A percentile compares a stretch with the other conserved stretches of the same genome.
Conservation (phyloP, 2,113 vertebrate genomes). For the Dinomys branickii region DNA sequence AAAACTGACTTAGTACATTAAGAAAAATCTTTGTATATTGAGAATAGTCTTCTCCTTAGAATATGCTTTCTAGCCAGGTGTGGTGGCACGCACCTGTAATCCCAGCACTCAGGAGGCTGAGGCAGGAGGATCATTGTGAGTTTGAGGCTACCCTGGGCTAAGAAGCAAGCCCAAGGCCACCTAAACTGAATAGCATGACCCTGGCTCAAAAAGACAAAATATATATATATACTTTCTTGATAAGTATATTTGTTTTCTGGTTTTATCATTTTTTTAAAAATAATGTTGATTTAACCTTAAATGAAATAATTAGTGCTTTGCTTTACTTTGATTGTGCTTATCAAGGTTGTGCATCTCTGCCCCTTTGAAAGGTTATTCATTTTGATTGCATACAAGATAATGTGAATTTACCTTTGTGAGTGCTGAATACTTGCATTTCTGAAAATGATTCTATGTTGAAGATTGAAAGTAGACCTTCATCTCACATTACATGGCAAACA, state of each 20-base stretch:
- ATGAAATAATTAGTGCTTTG: background rate
- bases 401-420: too few species aligned
- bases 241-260: background rate
- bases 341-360: background rate
- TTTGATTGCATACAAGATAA: too few species aligned
- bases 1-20: background rate
- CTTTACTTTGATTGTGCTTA: background rate
- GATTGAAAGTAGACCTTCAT: background rate
- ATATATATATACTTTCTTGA: background rate
- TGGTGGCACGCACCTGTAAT: too few species aligned
- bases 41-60: background rate
- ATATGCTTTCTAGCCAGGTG: background rate
- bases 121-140: too few species aligned
- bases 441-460: background rate
- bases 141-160: too few species aligned
- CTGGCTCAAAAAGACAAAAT: too few species aligned
- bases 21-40: background rate
- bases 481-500: background rate
- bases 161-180: too few species aligned
- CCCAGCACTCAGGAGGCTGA: too few species aligned
- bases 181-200: too few species aligned
- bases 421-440: background rate
- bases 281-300: background rate
- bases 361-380: background rate
- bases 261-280: background rate